Percentiles rank a stretch among this genome's conserved stretches.
These are phyloP conservation scores for Drosophila multiciliata DNA, from an alignment of 2,888 invertebrate genomes.

Conservation along the genomic window DNA sequence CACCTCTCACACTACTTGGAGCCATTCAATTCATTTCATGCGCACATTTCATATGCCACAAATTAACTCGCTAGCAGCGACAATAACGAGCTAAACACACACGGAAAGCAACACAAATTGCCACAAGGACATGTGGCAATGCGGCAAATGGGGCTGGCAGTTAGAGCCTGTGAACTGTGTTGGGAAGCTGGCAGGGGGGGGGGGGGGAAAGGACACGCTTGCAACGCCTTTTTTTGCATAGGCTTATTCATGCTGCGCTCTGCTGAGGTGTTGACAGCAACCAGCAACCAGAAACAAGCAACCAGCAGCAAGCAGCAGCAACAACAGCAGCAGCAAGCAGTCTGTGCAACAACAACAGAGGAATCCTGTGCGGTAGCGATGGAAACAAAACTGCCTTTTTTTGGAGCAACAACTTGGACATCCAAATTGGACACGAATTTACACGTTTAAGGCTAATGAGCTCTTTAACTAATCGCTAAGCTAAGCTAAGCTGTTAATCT, in stretches of 20 bases:
- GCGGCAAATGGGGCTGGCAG: constrained; percentile 8
- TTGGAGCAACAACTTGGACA: not conserved
- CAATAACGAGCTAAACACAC: constrained; percentile 53
- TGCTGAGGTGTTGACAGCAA: constrained; percentile 55
- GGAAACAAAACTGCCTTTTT: not conserved
- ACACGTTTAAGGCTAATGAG: not conserved
- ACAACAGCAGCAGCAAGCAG: not conserved
- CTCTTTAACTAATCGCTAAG: not conserved
- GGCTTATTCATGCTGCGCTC: constrained; percentile 21
- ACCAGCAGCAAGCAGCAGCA: constrained; percentile 14
- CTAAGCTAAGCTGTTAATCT: not conserved
- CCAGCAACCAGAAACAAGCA: constrained; percentile 3
- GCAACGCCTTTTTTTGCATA: constrained; percentile 21
- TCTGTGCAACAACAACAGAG: constrained; percentile 7
- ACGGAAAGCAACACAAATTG: constrained; percentile 35
- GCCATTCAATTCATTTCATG: constrained; percentile 61
- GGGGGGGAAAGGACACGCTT: constrained; percentile 18
- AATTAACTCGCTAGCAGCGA: constrained; percentile 72
- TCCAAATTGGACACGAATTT: not conserved
- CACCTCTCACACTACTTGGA: constrained; percentile 32
- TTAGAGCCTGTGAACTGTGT: not conserved
- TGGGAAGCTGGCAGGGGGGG: not conserved
- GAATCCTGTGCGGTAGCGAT: not conserved
- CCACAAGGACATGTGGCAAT: constrained; percentile 38
- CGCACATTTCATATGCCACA: constrained; percentile 76